A percentile compares a stretch with the other conserved stretches of the same genome.
Conservation (phyloP, 1,140 invertebrate species). For the Pemphigus obesinymphae region DNA sequence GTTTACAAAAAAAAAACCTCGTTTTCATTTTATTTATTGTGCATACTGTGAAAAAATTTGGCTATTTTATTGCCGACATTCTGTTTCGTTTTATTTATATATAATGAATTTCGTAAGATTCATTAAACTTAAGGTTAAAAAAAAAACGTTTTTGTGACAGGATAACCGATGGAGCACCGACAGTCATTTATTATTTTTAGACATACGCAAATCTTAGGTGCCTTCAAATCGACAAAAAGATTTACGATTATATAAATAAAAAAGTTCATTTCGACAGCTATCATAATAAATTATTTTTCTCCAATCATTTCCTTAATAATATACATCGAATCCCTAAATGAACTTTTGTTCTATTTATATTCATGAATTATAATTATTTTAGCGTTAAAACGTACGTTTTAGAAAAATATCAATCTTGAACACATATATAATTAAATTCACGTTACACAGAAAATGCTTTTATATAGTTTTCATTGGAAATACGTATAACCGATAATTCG, state of each 20-base stretch:
- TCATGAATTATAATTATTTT: no score
- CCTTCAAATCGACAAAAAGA: slow-evolving; percentile 21
- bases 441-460: no score
- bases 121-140: background rate
- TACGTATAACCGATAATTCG: no score
- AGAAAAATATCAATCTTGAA: no score
- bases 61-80: background rate
- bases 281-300: slow-evolving; percentile 20
- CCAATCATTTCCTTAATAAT: background rate
- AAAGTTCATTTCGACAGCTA: background rate
- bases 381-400: no score
- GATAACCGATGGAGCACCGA: slow-evolving; percentile 4
- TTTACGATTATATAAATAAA: slow-evolving; percentile 25
- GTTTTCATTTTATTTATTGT: background rate
- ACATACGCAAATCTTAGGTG: slow-evolving; percentile 15
- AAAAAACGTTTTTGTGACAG: slow-evolving; percentile 14
- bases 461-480: no score
- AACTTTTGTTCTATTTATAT: no score
- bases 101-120: background rate
- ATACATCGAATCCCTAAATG: no score
- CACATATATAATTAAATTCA: no score
- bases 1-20: no score
- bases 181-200: slow-evolving; percentile 34
- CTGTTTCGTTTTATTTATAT: background rate
- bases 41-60: background rate